Base-by-base conservation (phyloP, 2,113 vertebrate species). In the Ictalurus punctatus region DNA sequence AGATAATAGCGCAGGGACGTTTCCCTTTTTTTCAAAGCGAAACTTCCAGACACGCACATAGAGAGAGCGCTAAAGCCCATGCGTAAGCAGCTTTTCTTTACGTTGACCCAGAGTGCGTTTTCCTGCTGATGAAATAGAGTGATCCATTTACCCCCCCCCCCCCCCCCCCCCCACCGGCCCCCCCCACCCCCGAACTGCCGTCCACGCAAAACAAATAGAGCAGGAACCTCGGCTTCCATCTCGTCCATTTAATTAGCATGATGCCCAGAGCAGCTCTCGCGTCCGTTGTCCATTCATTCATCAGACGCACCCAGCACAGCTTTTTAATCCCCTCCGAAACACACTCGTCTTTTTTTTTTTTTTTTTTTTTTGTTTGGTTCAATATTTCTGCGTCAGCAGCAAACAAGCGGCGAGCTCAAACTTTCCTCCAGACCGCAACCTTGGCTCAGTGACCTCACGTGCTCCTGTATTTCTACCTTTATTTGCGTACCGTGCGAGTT, bases 231-330 rank as follows among this genome's bases (percentile, higher is more conserved):
- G 34, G 74, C 83, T 79, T 71, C 83, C 74, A 81, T 85, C 83
- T 71, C 48, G 52, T 89, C 83, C 63, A 80, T 78, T 89, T 89
- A 79, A 89, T 89, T 89, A 89, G 61, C 83, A 1, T 12, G 7
- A 27, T 27, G 73, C 58, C 58, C 83, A 71, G 74, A 81, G 52
- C 52, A 13, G n/a, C 61, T 59, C 61, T 44, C 74, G 21, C 74
- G 23, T 81, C 34, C 74, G 23, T 71, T 48, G 61, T 85, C 58
- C 48, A 30, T 85, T 80, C 74, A 85, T 89, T 71, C 83, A 86
- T 85, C 88, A 69, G 17, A 58, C 12, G 13, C 48, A 48, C 67
- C 79, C 88, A 85, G 83, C 59, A 16, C 88, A 17, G 61, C 83
- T 79, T 85, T 85, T 79, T 85, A 86, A 85, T 85, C 74, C 78